Evolutionary conservation across 2,888 invertebrate species (phyloP).

Genomic region (Aphodius granarius): DNA sequence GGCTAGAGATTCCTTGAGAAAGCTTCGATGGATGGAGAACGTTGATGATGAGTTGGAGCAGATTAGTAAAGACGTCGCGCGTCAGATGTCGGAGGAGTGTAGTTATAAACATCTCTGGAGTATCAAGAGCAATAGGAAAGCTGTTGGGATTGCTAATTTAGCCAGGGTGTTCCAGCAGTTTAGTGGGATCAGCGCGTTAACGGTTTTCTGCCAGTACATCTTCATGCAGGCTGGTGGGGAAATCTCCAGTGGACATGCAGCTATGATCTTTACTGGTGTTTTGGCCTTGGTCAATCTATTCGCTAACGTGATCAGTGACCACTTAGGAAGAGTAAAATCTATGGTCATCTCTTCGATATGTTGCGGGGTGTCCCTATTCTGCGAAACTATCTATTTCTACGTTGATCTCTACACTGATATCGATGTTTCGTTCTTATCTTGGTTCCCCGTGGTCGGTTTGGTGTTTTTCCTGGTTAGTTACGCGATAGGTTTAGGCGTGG

Average conservation of each 20-base stretch:
- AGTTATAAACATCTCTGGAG: slow-evolving; percentile 40
- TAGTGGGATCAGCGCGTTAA: slow-evolving; percentile 41
- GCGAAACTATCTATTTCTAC: slow-evolving; percentile 40
- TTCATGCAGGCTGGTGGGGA: slow-evolving; percentile 45
- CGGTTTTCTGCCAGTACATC: slow-evolving; percentile 42
- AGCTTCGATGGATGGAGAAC: slow-evolving; percentile 38
- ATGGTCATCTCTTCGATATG: slow-evolving; percentile 37
- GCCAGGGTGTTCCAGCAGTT: slow-evolving; percentile 42
- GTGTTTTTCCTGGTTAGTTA: slow-evolving; percentile 38
- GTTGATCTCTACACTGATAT: slow-evolving; percentile 32
- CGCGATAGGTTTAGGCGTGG: slow-evolving; percentile 39
- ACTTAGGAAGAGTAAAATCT: slow-evolving; percentile 35
- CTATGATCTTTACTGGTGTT: slow-evolving; percentile 40
- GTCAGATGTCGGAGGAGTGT: slow-evolving; percentile 43
- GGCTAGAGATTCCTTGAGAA: slow-evolving; percentile 39
- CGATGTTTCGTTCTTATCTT: slow-evolving; percentile 36
- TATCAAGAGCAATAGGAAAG: slow-evolving; percentile 42
- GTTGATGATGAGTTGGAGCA: slow-evolving; percentile 40
- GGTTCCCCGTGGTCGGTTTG: slow-evolving; percentile 46
- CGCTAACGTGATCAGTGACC: slow-evolving; percentile 31
- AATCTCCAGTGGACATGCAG: slow-evolving; percentile 40
- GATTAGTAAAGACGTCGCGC: slow-evolving; percentile 39
- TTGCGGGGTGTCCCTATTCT: slow-evolving; percentile 34
- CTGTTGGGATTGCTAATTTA: slow-evolving; percentile 37
- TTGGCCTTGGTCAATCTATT: slow-evolving; percentile 29